phyloP scores from a whole-genome alignment of 1,140 invertebrate genomes.

The Eriosoma lanigerum region DNA sequence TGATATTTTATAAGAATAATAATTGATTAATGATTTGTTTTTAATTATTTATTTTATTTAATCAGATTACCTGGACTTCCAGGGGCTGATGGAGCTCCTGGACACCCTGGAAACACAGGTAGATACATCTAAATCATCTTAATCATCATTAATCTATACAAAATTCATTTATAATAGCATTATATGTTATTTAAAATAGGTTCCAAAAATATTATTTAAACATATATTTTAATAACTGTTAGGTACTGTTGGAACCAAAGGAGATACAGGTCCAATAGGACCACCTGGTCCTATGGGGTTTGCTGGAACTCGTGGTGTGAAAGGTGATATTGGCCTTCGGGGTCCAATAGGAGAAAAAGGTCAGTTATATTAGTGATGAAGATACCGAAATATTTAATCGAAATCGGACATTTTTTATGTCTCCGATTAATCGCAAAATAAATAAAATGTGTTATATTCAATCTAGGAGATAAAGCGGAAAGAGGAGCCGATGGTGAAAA shows the following conservation, averaged over 20 bases:
- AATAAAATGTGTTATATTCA: not conserved
- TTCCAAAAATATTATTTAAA: not conserved
- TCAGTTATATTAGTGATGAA: too few species aligned
- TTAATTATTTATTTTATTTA: too few species aligned
- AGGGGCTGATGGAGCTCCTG: conserved; percentile 73
- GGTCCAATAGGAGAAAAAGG: conserved; percentile 70
- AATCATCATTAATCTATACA: too few species aligned
- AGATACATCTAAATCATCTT: conserved; percentile 56
- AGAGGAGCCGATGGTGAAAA: conserved; percentile 74
- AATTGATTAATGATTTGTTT: too few species aligned
- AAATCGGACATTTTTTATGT: not conserved
- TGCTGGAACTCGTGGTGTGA: conserved; percentile 71
- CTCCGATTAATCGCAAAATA: not conserved
- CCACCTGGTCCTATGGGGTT: conserved; percentile 73
- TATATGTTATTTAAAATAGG: not conserved
- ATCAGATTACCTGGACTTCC: conserved; percentile 66
- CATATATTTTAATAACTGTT: too few species aligned
- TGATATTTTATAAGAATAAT: too few species aligned
- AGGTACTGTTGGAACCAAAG: conserved; percentile 68
- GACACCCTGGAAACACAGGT: conserved; percentile 65
- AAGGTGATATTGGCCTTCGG: conserved; percentile 75
- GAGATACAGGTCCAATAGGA: conserved; percentile 68
- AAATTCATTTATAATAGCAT: too few species aligned
- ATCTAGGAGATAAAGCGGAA: conserved; percentile 64
- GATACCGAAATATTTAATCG: not conserved